Evolutionary conservation across 2,797 vertebrate species (phyloP).

Genomic region (Typhlichthys eigenmanni): DNA sequence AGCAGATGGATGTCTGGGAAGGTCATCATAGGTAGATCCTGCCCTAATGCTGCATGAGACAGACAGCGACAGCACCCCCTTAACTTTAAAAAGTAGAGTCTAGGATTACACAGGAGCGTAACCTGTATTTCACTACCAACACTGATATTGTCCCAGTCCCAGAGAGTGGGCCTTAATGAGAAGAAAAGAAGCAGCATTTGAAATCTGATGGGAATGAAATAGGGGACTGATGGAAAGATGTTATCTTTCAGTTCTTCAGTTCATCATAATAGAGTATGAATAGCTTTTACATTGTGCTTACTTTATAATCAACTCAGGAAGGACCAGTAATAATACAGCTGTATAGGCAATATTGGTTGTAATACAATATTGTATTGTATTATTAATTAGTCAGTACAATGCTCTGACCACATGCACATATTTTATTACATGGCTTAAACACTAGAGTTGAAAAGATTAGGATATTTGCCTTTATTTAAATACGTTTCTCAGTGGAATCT

Average conservation of each 20-base stretch:
- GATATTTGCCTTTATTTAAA: too few relatives aligned
- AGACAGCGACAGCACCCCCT: constrained; percentile 24
- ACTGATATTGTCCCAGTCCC: constrained; percentile 48
- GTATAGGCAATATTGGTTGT: constrained; percentile 17
- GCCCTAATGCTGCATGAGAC: constrained; percentile 10
- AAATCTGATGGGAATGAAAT: constrained; percentile 43
- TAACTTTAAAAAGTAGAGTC: constrained; percentile 44
- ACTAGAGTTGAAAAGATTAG: too few relatives aligned
- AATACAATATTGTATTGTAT: too few relatives aligned
- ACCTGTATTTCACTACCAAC: constrained; percentile 57
- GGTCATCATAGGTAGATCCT: constrained; percentile 51
- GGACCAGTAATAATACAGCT: constrained; percentile 52
- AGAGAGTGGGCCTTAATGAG: constrained; percentile 66
- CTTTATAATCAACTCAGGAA: constrained; percentile 35
- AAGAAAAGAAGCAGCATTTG: constrained; percentile 51
- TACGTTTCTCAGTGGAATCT: too few relatives aligned
- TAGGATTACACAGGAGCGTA: constrained; percentile 64
- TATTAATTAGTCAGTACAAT: too few relatives aligned
- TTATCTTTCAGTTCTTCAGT: constrained; percentile 35
- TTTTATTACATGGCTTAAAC: too few relatives aligned
- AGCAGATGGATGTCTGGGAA: constrained; percentile 77
- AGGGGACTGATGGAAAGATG: constrained; percentile 50
- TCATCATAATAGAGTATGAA: constrained; percentile 30
- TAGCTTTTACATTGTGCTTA: constrained; percentile 49
- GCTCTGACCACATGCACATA: too few relatives aligned